Evolutionary conservation across 2,888 invertebrate genomes (phyloP).

Genomic region (Phaedon cochleariae): DNA sequence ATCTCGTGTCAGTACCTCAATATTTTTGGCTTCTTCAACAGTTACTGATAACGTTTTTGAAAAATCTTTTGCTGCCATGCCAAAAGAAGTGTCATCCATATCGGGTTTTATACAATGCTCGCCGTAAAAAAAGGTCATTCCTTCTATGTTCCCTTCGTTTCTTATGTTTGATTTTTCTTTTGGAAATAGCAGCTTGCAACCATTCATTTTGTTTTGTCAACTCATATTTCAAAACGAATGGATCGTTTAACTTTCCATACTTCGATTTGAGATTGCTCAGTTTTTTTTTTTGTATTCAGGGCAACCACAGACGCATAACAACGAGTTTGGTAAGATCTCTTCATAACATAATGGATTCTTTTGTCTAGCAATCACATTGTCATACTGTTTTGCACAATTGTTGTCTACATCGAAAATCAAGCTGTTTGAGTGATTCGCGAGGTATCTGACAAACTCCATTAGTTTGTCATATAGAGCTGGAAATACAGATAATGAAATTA

Average conservation of each 20-base stretch:
- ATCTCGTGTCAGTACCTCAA: slow-evolving; percentile 11
- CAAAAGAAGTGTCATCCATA: background rate
- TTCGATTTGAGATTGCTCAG: background rate
- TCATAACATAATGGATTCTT: slow-evolving; percentile 5
- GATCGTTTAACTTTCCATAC: no score
- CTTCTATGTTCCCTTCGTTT: background rate
- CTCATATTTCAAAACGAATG: slow-evolving; percentile 4
- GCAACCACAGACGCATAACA: slow-evolving; percentile 14
- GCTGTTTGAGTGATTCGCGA: background rate
- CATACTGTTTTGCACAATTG: slow-evolving; percentile 6
- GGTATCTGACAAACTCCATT: background rate
- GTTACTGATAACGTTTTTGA: background rate
- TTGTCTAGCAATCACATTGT: slow-evolving; percentile 7
- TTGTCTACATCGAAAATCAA: slow-evolving; percentile 1
- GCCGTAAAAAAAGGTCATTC: slow-evolving; percentile 4
- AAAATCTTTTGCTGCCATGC: background rate
- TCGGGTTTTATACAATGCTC: slow-evolving; percentile 12
- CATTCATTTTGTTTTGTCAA: slow-evolving; percentile 4
- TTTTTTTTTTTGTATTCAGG: background rate
- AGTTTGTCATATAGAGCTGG: background rate
- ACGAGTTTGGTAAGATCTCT: slow-evolving; percentile 12
- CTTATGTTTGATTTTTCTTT: slow-evolving; percentile 11
- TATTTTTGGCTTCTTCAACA: slow-evolving; percentile 1
- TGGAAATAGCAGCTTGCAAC: slow-evolving; percentile 2
- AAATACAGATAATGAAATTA: background rate